Evolutionary conservation across 2,888 invertebrate genomes (phyloP), one percentile per base, ranked within the genome.

Genomic region (Eumacrocentrus americanus): DNA sequence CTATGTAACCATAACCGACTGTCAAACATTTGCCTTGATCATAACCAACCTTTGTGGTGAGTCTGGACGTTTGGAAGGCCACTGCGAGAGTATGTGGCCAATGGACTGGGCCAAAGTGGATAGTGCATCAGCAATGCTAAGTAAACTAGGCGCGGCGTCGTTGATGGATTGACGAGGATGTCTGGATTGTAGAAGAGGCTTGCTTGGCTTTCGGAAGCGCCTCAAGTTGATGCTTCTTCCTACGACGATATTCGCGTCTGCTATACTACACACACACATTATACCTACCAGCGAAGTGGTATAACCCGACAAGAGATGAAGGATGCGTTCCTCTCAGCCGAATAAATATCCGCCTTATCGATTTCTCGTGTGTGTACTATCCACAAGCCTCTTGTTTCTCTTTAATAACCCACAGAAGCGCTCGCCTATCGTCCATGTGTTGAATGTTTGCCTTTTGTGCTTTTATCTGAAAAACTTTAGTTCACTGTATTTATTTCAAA

Each of bases 51-150:
- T 70, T 70, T 52, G 62, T 63, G 66, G 67, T 61, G 63, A 61
- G 64, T 60, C 67, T 59, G 67, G 62, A 67, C 64, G 59, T 60
- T 48, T 59, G 56, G 59, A 63, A 40, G 18, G 20, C 47, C 18
- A 37, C 9, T 38, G 37, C 12, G n/a, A n/a, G 46, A 48, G 23
- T 52, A 48, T 40, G 48, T 54, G 40, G 29, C 16, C 63, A 58
- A 65, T 64, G 55, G 35, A 16, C 40, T 29, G 12, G 18, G 63
- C 61, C 56, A 9, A 64, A 68, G 65, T 65, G 72, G 72, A 71
- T 72, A 71, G 76, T 75, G 75, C 73, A 79, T 78, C 76, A 74
- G 74, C 75, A 76, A 76, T 76, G 77, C 74, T 76, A 75, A 78
- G 77, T 71, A 75, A 78, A 77, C 77, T 72, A 72, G 70, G 71